phyloP scores from a whole-genome alignment of 1,140 invertebrate genomes.

The Ganaspis sp. region DNA sequence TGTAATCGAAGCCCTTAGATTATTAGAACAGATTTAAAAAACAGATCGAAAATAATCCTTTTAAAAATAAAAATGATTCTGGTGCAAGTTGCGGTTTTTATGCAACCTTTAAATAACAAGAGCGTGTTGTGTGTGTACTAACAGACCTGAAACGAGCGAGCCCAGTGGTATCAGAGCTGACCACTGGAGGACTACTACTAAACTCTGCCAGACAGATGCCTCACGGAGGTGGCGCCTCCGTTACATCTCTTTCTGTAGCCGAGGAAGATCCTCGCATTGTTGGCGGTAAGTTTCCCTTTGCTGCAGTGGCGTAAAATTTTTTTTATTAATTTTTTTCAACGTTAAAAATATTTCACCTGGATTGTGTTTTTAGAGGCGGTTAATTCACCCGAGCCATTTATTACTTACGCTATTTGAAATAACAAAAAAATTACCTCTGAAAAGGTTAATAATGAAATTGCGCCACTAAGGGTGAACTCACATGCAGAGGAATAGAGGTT shows the following conservation, averaged over 20 bases:
- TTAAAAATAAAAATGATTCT: neutral
- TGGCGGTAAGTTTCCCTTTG: slow-evolving; percentile 72
- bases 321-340: neutral
- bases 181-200: slow-evolving; percentile 77
- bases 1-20: too few relatives aligned
- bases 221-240: slow-evolving; percentile 72
- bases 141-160: slow-evolving; percentile 77
- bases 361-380: too few relatives aligned
- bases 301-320: neutral
- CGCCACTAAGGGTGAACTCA: too few relatives aligned
- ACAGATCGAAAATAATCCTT: too few relatives aligned
- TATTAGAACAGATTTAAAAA: too few relatives aligned
- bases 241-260: slow-evolving; percentile 74
- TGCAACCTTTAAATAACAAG: slow-evolving; percentile 64
- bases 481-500: too few relatives aligned
- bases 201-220: slow-evolving; percentile 71
- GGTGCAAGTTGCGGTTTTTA: slow-evolving; percentile 5
- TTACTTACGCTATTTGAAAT: too few relatives aligned
- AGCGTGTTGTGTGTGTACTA: slow-evolving; percentile 70
- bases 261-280: slow-evolving; percentile 78
- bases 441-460: neutral
- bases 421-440: too few relatives aligned
- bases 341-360: neutral
- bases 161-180: slow-evolving; percentile 76
- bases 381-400: too few relatives aligned